phyloP scores from a whole-genome alignment of 2,797 vertebrate genomes.

The Bucorvus abyssinicus region DNA sequence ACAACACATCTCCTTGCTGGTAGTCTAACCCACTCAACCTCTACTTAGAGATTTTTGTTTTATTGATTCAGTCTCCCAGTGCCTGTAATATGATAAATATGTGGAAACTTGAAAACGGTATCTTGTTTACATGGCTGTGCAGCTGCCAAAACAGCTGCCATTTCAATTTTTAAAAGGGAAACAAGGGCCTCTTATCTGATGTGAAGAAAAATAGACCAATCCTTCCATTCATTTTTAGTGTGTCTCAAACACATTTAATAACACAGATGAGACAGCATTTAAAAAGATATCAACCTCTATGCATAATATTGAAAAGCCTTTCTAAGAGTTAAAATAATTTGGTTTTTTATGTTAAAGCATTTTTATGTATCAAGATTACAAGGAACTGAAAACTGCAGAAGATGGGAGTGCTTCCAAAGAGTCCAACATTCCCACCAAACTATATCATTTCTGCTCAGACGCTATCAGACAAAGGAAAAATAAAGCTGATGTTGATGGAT shows the following conservation, averaged over 20 bases:
- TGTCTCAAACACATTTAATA: conserved; percentile 14
- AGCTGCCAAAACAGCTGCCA: conserved; percentile 67
- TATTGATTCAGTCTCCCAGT: conserved; percentile 25
- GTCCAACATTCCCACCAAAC: not conserved
- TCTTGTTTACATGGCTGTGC: conserved; percentile 60
- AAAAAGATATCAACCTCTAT: not conserved
- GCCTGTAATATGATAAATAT: conserved; percentile 67
- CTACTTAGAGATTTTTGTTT: conserved; percentile 47
- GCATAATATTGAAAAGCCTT: not conserved
- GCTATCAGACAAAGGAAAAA: conserved; percentile 13
- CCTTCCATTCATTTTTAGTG: conserved; percentile 26
- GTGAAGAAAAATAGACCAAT: conserved; percentile 36
- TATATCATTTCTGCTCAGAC: not conserved
- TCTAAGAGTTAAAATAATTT: not conserved
- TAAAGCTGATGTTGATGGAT: not conserved
- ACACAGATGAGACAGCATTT: not conserved
- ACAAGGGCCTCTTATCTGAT: conserved; percentile 48
- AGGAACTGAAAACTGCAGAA: conserved; percentile 13
- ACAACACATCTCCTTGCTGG: not conserved
- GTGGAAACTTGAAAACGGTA: conserved; percentile 66
- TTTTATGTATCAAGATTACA: not conserved
- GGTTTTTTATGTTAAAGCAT: not conserved
- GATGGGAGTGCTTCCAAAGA: not conserved
- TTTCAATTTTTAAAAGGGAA: conserved; percentile 58
- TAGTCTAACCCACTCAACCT: not conserved